Percentiles rank a stretch among this genome's conserved stretches.
These are phyloP conservation scores for Laspeyria flexula DNA, from an alignment of 2,888 invertebrate species.

Conservation along the genomic window DNA sequence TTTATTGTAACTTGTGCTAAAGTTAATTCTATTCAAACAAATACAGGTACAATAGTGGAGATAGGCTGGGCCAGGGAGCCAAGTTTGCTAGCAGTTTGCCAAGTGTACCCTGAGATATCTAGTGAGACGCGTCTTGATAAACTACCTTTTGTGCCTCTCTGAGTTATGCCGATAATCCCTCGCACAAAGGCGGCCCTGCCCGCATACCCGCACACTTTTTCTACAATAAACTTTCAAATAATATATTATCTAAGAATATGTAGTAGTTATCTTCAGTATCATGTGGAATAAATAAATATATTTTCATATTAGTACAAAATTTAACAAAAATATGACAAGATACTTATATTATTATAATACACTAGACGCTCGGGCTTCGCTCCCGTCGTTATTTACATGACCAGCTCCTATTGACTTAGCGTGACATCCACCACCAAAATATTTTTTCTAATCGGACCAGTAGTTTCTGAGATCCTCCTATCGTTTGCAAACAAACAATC, in stretches of 20 bases:
- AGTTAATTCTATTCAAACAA: slow-evolving; percentile 35
- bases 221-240: slow-evolving; percentile 53
- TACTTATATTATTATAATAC: too few species aligned
- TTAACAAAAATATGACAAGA: too few species aligned
- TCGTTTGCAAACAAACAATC: too few species aligned
- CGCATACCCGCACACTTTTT: slow-evolving; percentile 58
- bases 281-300: not conserved
- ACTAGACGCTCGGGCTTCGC: too few species aligned
- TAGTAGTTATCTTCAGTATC: not conserved
- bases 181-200: slow-evolving; percentile 57
- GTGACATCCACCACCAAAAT: too few species aligned
- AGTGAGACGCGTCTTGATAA: slow-evolving; percentile 72
- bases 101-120: slow-evolving; percentile 65
- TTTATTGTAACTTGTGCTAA: slow-evolving; percentile 28
- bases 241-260: slow-evolving; percentile 13
- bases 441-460: too few species aligned
- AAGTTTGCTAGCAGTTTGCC: slow-evolving; percentile 54
- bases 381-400: too few species aligned
- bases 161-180: slow-evolving; percentile 66
- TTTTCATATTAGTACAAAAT: too few species aligned
- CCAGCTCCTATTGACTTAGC: too few species aligned
- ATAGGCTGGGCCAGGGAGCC: slow-evolving; percentile 49
- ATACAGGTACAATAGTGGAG: slow-evolving; percentile 27
- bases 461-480: too few species aligned
- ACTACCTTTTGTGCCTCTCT: slow-evolving; percentile 74